Evolutionary conservation across 2,888 invertebrate genomes (phyloP).

Genomic region (Hedychridium roseum): DNA sequence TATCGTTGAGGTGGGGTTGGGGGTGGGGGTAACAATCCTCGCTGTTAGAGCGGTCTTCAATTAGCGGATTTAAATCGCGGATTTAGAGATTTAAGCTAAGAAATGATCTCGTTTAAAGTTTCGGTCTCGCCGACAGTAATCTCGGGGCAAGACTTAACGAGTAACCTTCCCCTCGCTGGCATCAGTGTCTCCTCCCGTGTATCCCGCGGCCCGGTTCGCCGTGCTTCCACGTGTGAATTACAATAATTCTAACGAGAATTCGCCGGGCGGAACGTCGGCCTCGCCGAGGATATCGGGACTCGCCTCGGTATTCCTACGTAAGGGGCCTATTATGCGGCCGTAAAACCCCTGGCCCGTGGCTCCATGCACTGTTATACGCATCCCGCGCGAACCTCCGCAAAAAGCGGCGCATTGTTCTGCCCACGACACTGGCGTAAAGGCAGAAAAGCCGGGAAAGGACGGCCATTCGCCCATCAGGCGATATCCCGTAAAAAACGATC

Average conservation of each 20-base stretch:
- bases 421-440: conserved; percentile 35
- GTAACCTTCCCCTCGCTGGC: conserved; percentile 26
- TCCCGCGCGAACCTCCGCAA: conserved; percentile 33
- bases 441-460: conserved; percentile 8
- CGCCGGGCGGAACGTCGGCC: no score
- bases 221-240: no score
- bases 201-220: no score
- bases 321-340: conserved; percentile 54
- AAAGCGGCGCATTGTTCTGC: conserved; percentile 40
- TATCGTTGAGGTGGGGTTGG: conserved; percentile 12
- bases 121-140: conserved; percentile 32
- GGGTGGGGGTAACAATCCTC: conserved; percentile 18
- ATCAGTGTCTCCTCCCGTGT: no score
- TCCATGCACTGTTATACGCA: conserved; percentile 46
- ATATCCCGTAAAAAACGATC: no score
- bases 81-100: conserved; percentile 36
- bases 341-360: conserved; percentile 52
- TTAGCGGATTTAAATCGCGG: conserved; percentile 40
- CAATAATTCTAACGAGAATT: no score
- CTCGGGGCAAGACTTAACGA: conserved; percentile 29
- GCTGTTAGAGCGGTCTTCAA: conserved; percentile 31
- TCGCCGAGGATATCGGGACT: conserved; percentile 27
- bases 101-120: conserved; percentile 41
- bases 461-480: conserved; percentile 27
- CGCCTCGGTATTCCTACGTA: conserved; percentile 41